Percentiles rank a stretch among this genome's conserved stretches.
Conservation (phyloP, 1,140 invertebrate genomes). For the Cherax destructor region DNA sequence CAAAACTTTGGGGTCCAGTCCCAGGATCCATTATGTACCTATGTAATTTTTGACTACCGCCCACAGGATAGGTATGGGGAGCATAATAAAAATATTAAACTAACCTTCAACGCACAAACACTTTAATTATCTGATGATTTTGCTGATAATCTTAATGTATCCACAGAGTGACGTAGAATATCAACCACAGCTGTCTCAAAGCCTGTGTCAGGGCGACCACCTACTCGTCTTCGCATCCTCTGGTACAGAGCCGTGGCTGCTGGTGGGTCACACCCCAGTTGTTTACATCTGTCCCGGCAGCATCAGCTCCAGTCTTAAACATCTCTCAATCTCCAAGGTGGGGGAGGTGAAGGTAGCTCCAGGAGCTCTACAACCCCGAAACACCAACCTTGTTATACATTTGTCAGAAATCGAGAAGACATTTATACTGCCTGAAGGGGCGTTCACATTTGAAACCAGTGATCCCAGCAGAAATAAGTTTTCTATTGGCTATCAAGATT, state of each 20-base stretch:
- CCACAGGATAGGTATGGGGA: too few relatives aligned
- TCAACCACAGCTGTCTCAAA: background rate
- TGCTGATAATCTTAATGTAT: background rate
- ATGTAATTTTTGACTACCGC: too few relatives aligned
- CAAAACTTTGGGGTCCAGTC: too few relatives aligned
- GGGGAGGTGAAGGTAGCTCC: background rate
- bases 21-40: too few relatives aligned
- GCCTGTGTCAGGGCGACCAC: background rate
- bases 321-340: background rate
- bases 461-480: background rate
- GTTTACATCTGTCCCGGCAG: background rate
- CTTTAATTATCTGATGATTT: too few relatives aligned
- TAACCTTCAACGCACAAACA: too few relatives aligned
- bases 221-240: background rate
- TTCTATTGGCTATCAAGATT: background rate
- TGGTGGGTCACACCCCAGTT: background rate
- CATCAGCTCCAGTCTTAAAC: background rate
- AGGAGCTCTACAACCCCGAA: background rate
- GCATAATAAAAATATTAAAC: too few relatives aligned
- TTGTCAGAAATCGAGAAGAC: background rate
- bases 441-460: background rate
- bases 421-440: background rate
- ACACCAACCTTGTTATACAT: background rate
- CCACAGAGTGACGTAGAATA: background rate
- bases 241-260: background rate